Evolutionary conservation across 1,140 invertebrate genomes (phyloP), one percentile per base, ranked within the genome.

Genomic region (Hypothenemus hampei): DNA sequence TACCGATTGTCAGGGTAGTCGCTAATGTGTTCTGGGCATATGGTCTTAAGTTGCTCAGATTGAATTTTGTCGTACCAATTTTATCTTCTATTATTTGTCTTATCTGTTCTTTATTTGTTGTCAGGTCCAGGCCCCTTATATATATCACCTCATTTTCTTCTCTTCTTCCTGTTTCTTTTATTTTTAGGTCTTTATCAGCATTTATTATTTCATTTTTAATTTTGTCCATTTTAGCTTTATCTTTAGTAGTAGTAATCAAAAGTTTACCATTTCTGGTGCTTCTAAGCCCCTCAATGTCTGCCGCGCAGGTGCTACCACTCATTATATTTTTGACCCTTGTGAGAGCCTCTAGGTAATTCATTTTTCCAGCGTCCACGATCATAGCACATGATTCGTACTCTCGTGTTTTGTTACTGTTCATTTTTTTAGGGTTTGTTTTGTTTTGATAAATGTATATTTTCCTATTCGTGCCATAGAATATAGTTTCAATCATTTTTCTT

Each of bases 251-350:
- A 4, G 21, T 54, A 0, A 58, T 45, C n/a, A 53, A 16, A 3
- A 58, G 19, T 8, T 54, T 49, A 10, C 57, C 57, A 8, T 56
- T 24, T 15, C 56, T 48, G 3, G 44, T 44, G 2, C 31, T 58
- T 4, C 49, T 52, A 10, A 45, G 15, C 20, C 20, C 20, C 4
- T 36, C 13, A 37, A 20, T 1, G 15, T 11, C 13, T 37, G 18
- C 16, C 22, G n/a, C 18, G 24, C 20, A n/a, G 19, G 11, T 13
- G 22, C 23, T 48, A 41, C n/a, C 20, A 4, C 13, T 48, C 40
- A 13, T 16, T 56, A 11, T 18, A 10, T 20, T 19, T 24, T 15
- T 53, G 21, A 13, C 19, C 18, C 18, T 35, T 15, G 44, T 15
- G 29, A 21, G 11, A 11, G 11, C 26, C 16, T 18, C 24, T 4